These are phyloP conservation scores for Agrotis puta DNA, from an alignment of 2,888 invertebrate genomes.

Conservation along the genomic window DNA sequence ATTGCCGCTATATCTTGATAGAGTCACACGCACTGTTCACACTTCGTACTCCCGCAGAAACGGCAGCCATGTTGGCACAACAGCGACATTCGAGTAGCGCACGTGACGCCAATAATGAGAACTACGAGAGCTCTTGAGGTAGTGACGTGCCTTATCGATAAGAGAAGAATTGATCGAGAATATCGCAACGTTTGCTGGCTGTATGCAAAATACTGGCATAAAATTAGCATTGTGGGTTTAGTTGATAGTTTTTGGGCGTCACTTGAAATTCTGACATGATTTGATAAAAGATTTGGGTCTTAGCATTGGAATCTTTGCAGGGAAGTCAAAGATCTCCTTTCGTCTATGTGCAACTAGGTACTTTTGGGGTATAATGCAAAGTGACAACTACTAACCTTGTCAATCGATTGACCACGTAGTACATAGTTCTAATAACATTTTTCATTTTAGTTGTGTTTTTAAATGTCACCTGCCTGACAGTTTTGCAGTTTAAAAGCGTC, in stretches of 20 bases:
- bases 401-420: neutral
- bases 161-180: constrained; percentile 65
- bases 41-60: constrained; percentile 62
- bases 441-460: neutral
- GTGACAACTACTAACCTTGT: neutral
- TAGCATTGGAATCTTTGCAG: neutral
- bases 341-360: neutral
- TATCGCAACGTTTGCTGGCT: constrained; percentile 34
- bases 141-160: constrained; percentile 83
- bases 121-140: constrained; percentile 73
- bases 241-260: neutral
- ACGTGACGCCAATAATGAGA: constrained; percentile 83
- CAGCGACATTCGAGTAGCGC: constrained; percentile 78
- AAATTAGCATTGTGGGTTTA: constrained; percentile 25
- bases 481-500: too few relatives aligned
- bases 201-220: constrained; percentile 48
- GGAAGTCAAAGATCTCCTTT: neutral
- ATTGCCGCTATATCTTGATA: constrained; percentile 63
- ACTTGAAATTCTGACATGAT: neutral
- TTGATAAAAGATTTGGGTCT: neutral
- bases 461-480: too few relatives aligned
- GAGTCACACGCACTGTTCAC: constrained; percentile 50
- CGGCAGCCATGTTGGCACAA: constrained; percentile 77
- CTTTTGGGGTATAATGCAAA: neutral
- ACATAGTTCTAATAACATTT: neutral